Conservation (phyloP, 2,113 vertebrate species). For the Mesembrinibis cayennensis region DNA sequence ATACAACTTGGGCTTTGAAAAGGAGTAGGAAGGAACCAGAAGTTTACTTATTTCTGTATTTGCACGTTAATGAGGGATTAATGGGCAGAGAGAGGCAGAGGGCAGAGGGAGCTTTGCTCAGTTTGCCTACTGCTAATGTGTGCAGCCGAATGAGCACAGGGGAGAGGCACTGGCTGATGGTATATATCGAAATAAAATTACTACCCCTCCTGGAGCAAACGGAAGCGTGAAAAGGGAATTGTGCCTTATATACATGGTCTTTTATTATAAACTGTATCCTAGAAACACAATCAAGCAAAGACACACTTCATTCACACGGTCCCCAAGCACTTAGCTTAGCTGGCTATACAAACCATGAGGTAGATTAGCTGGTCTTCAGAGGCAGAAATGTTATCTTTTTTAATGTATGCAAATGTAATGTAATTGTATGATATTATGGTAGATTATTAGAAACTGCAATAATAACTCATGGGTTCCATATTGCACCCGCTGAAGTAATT, state of each 20-base stretch:
- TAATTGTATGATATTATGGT: constrained; percentile 6
- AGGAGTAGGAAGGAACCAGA: not conserved
- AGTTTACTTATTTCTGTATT: not conserved
- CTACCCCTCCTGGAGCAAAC: not conserved
- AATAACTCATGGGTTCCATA: not conserved
- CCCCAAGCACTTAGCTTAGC: not conserved
- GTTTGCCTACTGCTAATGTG: not conserved
- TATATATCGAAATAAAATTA: not conserved
- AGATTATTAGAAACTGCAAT: constrained; percentile 38
- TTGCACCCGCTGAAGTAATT: not conserved
- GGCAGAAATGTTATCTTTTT: constrained; percentile 16
- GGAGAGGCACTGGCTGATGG: not conserved
- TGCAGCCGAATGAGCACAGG: not conserved
- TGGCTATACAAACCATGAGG: not conserved
- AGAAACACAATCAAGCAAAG: constrained; percentile 16
- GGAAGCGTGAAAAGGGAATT: not conserved
- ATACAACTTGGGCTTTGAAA: not conserved
- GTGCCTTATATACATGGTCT: not conserved
- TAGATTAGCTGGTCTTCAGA: constrained; percentile 4
- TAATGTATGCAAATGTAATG: constrained; percentile 20
- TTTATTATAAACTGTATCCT: not conserved
- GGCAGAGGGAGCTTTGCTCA: not conserved
- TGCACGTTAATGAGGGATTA: not conserved
- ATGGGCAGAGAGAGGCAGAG: not conserved
- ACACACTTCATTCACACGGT: not conserved